phyloP scores from a whole-genome alignment of 2,797 vertebrate species.

The Cheirogaleus major region DNA sequence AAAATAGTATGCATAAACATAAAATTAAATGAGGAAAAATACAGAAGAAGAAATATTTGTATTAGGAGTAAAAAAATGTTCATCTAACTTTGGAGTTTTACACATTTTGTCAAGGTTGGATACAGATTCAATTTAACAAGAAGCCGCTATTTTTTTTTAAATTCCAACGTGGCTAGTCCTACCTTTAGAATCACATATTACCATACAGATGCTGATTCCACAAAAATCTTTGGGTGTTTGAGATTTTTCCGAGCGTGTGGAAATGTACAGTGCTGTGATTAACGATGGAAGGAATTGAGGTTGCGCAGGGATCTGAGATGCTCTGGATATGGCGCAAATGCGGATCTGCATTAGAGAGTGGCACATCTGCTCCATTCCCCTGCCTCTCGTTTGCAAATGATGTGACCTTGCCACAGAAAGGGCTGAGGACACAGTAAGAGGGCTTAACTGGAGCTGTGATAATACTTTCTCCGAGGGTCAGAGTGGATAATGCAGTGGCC shows the following conservation, averaged over 20 bases:
- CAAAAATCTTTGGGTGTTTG: neutral
- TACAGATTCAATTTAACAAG: neutral
- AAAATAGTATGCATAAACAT: neutral
- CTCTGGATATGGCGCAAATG: neutral
- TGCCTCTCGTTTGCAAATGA: neutral
- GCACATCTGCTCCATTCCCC: rapidly evolving
- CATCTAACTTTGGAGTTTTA: neutral
- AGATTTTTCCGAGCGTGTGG: neutral
- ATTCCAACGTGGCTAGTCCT: neutral
- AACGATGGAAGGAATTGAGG: neutral
- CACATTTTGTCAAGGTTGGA: neutral
- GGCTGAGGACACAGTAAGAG: too few species aligned
- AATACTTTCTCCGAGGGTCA: neutral
- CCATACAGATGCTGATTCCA: neutral
- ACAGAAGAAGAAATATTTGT: neutral
- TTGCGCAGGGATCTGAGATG: rapidly evolving
- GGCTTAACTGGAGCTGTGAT: neutral
- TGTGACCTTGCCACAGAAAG: neutral
- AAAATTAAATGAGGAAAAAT: neutral
- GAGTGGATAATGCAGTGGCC: neutral
- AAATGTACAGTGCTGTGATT: neutral
- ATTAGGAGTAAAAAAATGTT: neutral
- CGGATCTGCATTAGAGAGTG: rapidly evolving
- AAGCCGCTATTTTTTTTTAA: neutral
- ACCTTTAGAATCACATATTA: neutral